Conservation (phyloP, 1,140 invertebrate genomes). For the Trachymyrmex septentrionalis region DNA sequence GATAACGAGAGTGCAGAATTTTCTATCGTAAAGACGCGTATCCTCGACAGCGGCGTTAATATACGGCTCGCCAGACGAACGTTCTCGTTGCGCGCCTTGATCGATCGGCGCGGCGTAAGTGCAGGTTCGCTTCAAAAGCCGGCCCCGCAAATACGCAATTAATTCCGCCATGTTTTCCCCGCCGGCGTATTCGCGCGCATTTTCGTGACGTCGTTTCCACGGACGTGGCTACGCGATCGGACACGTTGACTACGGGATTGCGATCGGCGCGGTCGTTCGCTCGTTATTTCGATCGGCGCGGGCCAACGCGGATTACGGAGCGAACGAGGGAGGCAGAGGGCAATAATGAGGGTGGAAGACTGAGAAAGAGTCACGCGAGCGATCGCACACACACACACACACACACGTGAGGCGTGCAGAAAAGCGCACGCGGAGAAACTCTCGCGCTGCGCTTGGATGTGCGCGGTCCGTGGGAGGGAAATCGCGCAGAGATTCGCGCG, state of each 20-base stretch:
- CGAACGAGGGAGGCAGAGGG: conserved; percentile 22
- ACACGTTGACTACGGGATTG: conserved; percentile 72
- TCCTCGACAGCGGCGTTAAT: conserved; percentile 22
- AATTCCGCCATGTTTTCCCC: conserved; percentile 53
- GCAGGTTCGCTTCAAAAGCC: conserved; percentile 37
- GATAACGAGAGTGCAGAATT: conserved; percentile 18
- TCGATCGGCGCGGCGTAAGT: conserved; percentile 21
- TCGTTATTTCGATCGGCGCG: conserved; percentile 73
- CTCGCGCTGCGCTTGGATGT: conserved; percentile 44
- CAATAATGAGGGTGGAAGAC: neutral
- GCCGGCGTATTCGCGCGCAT: conserved; percentile 55
- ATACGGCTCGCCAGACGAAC: conserved; percentile 8
- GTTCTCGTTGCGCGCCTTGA: conserved; percentile 23
- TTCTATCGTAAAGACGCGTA: conserved; percentile 42
- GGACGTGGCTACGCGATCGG: conserved; percentile 59
- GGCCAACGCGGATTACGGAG: neutral
- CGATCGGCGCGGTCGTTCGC: conserved; percentile 68
- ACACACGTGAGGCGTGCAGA: conserved; percentile 73
- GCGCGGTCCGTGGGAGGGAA: conserved; percentile 72
- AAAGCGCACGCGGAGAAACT: conserved; percentile 71
- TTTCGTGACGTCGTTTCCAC: conserved; percentile 69
- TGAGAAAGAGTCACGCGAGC: conserved; percentile 68
- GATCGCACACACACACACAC: conserved; percentile 70
- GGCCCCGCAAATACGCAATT: conserved; percentile 50
- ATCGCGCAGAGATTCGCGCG: conserved; percentile 77